Percentiles rank a stretch among this genome's conserved stretches.
Evolutionary conservation across 2,113 vertebrate genomes (phyloP).

Genomic region (Melanocharis versteri): DNA sequence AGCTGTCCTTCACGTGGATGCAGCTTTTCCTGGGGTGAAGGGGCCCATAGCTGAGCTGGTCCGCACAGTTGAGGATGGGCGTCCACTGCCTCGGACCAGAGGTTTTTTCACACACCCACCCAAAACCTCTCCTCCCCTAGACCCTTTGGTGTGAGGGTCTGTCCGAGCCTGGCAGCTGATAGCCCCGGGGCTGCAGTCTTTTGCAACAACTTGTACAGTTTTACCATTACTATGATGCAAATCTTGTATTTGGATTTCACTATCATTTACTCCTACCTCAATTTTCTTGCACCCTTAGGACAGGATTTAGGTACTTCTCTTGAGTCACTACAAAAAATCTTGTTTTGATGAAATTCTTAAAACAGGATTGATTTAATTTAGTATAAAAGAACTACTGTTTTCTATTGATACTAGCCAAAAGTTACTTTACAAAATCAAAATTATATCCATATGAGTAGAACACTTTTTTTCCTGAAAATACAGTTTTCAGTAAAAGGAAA

Average conservation of each 20-base stretch:
- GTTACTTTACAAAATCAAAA: not conserved
- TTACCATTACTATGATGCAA: not conserved
- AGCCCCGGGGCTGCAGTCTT: not conserved
- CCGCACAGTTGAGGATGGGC: not conserved
- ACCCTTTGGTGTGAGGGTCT: too few relatives aligned
- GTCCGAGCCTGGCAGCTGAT: not conserved
- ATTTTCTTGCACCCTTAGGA: not conserved
- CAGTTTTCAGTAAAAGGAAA: not conserved
- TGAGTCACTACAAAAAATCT: not conserved
- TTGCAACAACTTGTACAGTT: not conserved
- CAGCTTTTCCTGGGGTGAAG: not conserved
- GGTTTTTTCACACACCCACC: not conserved
- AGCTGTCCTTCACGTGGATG: not conserved
- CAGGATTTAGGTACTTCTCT: not conserved
- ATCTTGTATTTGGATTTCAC: not conserved
- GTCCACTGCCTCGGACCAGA: not conserved
- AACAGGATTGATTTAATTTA: not conserved
- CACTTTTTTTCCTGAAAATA: not conserved
- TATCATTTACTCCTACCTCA: not conserved
- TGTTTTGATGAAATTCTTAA: not conserved
- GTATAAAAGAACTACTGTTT: not conserved
- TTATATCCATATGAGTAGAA: not conserved
- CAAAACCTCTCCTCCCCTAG: not conserved
- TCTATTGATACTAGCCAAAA: not conserved
- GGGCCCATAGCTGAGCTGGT: not conserved